phyloP scores from a whole-genome alignment of 2,113 vertebrate genomes.

The Telmatochromis brichardi region DNA sequence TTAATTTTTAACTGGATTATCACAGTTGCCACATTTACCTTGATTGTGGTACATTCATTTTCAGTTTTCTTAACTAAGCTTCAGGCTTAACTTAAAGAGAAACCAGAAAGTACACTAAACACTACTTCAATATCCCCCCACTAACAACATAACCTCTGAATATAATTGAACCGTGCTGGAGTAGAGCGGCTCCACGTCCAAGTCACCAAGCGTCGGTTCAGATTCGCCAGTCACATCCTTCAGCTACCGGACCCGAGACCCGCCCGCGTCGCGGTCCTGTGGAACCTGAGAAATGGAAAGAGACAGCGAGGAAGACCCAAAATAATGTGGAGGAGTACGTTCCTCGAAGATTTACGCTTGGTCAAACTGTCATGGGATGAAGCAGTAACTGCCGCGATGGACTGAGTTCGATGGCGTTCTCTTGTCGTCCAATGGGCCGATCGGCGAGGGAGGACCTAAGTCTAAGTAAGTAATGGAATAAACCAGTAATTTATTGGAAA shows the following conservation, averaged over 20 bases:
- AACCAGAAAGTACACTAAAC: not conserved
- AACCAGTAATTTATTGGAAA: not conserved
- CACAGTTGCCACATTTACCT: not conserved
- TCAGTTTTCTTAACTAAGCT: not conserved
- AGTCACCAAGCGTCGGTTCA: not conserved
- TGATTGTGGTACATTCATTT: not conserved
- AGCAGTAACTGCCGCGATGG: accelerated
- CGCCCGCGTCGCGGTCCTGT: accelerated
- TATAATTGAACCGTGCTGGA: not conserved
- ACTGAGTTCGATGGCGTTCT: not conserved
- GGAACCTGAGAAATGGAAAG: not conserved
- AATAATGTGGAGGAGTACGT: not conserved
- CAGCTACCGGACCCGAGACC: not conserved
- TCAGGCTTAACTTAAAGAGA: not conserved
- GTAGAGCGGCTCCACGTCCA: not conserved
- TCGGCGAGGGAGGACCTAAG: accelerated
- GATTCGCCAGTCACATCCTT: not conserved
- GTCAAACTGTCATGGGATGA: not conserved
- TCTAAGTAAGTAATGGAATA: not conserved
- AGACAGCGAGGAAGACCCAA: not conserved
- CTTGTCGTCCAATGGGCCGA: accelerated
- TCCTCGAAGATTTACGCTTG: not conserved
- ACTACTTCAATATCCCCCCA: not conserved
- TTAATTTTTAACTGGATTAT: not conserved
- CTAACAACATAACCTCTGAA: not conserved